Evolutionary conservation across 1,140 invertebrate genomes (phyloP).

Genomic region (Trinorchestia longiramus): DNA sequence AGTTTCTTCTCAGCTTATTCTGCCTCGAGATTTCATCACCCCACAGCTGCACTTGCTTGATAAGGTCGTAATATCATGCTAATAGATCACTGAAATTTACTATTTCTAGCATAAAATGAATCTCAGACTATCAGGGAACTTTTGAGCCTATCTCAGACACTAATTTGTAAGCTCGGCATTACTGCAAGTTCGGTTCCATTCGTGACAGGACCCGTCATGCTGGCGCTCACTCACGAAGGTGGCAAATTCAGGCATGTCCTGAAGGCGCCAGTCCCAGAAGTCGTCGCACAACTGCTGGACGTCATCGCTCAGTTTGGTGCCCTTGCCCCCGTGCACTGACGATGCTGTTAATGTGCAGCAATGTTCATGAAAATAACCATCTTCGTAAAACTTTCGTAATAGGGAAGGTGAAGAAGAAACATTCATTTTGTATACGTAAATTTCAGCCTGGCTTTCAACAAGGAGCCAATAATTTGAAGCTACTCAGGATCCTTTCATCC

Average conservation of each 20-base stretch:
- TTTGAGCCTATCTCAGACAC: too few species aligned
- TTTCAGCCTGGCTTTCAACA: not conserved
- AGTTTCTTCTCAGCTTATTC: too few species aligned
- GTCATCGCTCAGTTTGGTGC: not conserved
- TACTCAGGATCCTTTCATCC: too few species aligned
- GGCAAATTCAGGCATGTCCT: slow-evolving; percentile 52
- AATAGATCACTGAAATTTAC: too few species aligned
- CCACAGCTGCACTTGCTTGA: too few species aligned
- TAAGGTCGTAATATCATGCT: too few species aligned
- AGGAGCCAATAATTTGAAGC: too few species aligned
- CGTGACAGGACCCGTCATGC: not conserved
- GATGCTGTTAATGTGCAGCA: not conserved
- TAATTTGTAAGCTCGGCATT: too few species aligned
- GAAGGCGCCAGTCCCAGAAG: slow-evolving; percentile 47
- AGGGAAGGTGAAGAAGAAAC: not conserved
- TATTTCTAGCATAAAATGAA: too few species aligned
- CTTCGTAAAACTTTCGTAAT: not conserved
- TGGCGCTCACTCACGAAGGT: slow-evolving; percentile 33
- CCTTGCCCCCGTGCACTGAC: not conserved
- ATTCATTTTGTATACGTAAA: not conserved
- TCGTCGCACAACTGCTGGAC: slow-evolving; percentile 44
- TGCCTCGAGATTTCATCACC: too few species aligned
- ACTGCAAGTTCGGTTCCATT: not conserved
- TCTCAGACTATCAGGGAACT: too few species aligned
- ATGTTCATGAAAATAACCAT: not conserved